Conservation (phyloP, 1,140 invertebrate species). For the Drosophila asahinai region DNA sequence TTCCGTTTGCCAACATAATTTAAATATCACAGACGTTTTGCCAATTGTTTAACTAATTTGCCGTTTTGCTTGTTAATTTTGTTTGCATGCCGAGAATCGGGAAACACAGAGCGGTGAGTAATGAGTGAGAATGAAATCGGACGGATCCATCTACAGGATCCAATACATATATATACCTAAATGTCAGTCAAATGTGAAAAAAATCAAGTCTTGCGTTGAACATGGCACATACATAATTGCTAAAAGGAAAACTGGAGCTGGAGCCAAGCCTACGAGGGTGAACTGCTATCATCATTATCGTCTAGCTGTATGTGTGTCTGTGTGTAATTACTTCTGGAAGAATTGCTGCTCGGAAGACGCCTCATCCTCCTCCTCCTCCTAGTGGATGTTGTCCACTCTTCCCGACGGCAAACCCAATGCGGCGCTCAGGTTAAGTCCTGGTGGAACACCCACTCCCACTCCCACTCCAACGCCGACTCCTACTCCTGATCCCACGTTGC, state of each 20-base stretch:
- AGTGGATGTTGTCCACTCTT: constrained; percentile 68
- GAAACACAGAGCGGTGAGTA: constrained; percentile 25
- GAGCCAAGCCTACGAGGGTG: constrained; percentile 70
- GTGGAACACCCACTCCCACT: constrained; percentile 54
- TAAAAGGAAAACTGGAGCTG: constrained; percentile 66
- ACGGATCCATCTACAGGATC: constrained; percentile 20
- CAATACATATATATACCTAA: constrained; percentile 44
- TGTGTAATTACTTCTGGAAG: constrained; percentile 52
- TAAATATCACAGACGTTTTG: constrained; percentile 82
- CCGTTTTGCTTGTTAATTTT: constrained; percentile 64
- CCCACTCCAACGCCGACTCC: constrained; percentile 52
- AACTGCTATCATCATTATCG: constrained; percentile 42
- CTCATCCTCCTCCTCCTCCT: constrained; percentile 7
- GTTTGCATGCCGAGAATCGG: constrained; percentile 64
- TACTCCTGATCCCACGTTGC: constrained; percentile 51
- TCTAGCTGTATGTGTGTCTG: constrained; percentile 37
- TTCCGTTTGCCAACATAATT: constrained; percentile 69
- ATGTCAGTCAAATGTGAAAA: constrained; percentile 73
- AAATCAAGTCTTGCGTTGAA: constrained; percentile 76
- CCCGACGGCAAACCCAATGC: constrained; percentile 58
- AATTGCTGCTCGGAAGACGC: not conserved
- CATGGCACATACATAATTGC: constrained; percentile 75
- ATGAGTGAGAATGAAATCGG: constrained; percentile 21
- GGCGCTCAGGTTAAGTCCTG: constrained; percentile 54
- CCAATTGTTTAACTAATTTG: constrained; percentile 77